Conservation (phyloP, 2,888 invertebrate genomes). For the Teleogryllus oceanicus region DNA sequence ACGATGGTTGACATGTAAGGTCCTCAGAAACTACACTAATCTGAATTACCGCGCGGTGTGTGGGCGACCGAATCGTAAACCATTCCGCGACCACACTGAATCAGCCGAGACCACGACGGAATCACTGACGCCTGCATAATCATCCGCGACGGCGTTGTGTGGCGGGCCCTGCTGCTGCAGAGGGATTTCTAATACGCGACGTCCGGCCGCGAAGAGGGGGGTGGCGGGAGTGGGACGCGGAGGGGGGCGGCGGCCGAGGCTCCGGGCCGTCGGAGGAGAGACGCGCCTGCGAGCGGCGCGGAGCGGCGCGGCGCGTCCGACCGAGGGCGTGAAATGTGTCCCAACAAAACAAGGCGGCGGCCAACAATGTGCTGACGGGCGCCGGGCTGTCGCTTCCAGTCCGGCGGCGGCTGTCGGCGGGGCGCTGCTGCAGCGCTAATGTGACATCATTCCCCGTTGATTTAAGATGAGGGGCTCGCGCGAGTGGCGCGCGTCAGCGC, state of each 20-base stretch:
- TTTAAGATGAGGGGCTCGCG: neutral
- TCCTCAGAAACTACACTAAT: no score
- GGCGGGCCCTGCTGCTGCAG: no score
- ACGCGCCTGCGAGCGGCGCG: neutral
- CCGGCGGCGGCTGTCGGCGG: constrained; percentile 9
- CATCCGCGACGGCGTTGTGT: no score
- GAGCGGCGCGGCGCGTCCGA: neutral
- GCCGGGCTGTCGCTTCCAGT: neutral
- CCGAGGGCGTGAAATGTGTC: constrained; percentile 18
- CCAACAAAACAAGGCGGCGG: neutral
- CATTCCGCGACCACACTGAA: no score
- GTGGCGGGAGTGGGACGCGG: neutral
- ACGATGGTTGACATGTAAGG: no score
- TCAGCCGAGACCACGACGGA: no score
- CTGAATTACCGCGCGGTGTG: no score
- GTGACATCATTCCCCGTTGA: constrained; percentile 3
- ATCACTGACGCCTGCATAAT: no score
- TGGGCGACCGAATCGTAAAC: no score
- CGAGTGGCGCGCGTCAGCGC: neutral
- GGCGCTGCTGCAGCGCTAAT: constrained; percentile 9
- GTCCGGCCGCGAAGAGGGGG: no score
- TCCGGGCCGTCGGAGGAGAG: neutral
- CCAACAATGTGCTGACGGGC: constrained; percentile 18
- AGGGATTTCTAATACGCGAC: no score
- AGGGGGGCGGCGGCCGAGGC: neutral